These are phyloP conservation scores for Ophion costatus DNA, from an alignment of 2,888 invertebrate species.

Conservation along the genomic window DNA sequence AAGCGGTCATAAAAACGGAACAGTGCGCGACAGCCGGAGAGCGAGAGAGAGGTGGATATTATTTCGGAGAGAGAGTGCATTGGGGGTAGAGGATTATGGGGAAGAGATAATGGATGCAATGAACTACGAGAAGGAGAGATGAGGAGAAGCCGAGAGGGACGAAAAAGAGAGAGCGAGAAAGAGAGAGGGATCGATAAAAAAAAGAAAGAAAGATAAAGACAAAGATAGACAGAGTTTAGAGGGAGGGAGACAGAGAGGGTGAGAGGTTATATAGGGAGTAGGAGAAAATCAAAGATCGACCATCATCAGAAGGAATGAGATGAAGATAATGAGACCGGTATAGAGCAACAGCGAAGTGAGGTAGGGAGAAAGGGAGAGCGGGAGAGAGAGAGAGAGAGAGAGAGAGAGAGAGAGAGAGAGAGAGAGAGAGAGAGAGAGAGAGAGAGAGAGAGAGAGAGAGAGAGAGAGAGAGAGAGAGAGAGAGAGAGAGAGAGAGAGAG, in stretches of 20 bases:
- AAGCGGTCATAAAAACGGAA: slow-evolving; percentile 37
- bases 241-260: slow-evolving; percentile 67
- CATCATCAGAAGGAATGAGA: too few relatives aligned
- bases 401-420: slow-evolving; percentile 52
- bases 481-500: slow-evolving; percentile 11
- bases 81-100: background rate
- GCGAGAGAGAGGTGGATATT: slow-evolving; percentile 55
- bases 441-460: slow-evolving; percentile 52
- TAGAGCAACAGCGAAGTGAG: too few relatives aligned
- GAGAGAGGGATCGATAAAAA: slow-evolving; percentile 37
- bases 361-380: slow-evolving; percentile 21
- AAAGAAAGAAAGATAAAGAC: background rate
- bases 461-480: slow-evolving; percentile 26
- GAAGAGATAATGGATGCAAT: slow-evolving; percentile 2
- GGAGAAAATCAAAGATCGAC: slow-evolving; percentile 7
- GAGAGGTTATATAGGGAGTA: slow-evolving; percentile 76
- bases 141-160: slow-evolving; percentile 66
- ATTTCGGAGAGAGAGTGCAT: background rate
- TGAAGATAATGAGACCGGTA: too few relatives aligned
- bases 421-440: background rate
- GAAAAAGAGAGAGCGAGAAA: background rate
- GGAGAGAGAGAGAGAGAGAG: background rate
- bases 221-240: slow-evolving; percentile 57
- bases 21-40: slow-evolving; percentile 56
- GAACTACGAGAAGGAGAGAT: slow-evolving; percentile 79